Evolutionary conservation across 2,797 vertebrate species (phyloP).

Genomic region (Pantherophis vulpinus): DNA sequence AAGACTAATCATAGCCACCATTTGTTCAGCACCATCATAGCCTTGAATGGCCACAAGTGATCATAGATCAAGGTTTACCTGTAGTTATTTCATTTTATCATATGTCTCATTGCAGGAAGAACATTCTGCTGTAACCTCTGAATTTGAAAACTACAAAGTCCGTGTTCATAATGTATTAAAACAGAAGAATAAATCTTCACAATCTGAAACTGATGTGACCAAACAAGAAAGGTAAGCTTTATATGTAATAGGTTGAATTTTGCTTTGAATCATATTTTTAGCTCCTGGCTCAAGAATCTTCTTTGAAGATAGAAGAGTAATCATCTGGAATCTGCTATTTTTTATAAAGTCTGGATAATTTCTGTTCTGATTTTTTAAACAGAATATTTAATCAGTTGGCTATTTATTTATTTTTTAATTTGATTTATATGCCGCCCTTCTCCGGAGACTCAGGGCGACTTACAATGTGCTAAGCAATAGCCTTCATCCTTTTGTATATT

Average conservation of each 20-base stretch:
- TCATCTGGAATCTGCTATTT: neutral
- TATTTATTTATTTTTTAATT: neutral
- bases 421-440: no score
- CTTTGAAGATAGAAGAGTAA: neutral
- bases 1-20: neutral
- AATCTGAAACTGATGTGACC: conserved; percentile 80
- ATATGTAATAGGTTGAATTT: neutral
- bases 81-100: neutral
- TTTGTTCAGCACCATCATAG: neutral
- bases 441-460: no score
- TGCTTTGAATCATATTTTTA: neutral
- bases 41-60: neutral
- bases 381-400: neutral
- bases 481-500: no score
- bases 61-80: neutral
- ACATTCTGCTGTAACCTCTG: conserved; percentile 77
- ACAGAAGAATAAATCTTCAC: conserved; percentile 77
- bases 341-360: neutral
- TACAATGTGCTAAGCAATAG: no score
- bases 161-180: conserved; percentile 97
- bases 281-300: neutral
- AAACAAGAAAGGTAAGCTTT: conserved; percentile 85
- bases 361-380: neutral
- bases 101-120: conserved; percentile 76
- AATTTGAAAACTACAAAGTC: conserved; percentile 97